Base-by-base conservation (phyloP, 2,888 invertebrate species). In the Epirrhoe alternata region DNA sequence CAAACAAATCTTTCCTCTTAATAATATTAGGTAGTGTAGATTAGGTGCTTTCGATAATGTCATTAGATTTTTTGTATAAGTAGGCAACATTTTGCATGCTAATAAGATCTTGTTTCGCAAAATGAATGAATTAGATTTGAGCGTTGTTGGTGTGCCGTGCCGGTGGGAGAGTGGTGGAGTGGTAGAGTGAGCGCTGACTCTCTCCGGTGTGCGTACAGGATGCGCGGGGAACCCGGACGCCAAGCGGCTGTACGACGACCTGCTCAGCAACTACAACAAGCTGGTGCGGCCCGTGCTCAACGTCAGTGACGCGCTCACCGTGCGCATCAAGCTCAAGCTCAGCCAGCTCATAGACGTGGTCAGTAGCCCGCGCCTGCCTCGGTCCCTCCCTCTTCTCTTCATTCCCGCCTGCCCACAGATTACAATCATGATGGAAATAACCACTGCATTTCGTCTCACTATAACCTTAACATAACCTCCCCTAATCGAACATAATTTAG, bases 321-420 rank as follows among this genome's bases (percentile, higher is more conserved):
- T 99, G 85, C 97, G 97, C 94, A 98, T 99, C 94, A 99, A 99
- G 90, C 96, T 99, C 83, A 97, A 98, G 90, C 95, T 99, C 77
- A 98, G 98, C 61, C 99, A 99, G 94, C 97, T 99, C 86, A 99
- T 99, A 86, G 99, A 99, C 93, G 98, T 99, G 95, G 98, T 99
- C 92, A 96, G 98, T 95, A 3, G 52, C 35, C 55, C n/a, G n/a
- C 24, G 7, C 14, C 7, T 56, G 0, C n/a, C n/a, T n/a, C 38
- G 7, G 6, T 35, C 14, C 12, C 53, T 50, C 0, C 16, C 8
- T n/a, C n/a, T n/a, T n/a, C 6, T 24, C 35, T 7, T 52, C 47
- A n/a, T 14, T 47, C n/a, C 47, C 33, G 33, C 7, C 33, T 7
- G 33, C 6, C 33, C 5, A 0, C 33, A 7, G 7, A 12, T 4